These are phyloP conservation scores for Pristionchus maxplancki DNA, from an alignment of 2,888 invertebrate genomes.

Conservation along the genomic window DNA sequence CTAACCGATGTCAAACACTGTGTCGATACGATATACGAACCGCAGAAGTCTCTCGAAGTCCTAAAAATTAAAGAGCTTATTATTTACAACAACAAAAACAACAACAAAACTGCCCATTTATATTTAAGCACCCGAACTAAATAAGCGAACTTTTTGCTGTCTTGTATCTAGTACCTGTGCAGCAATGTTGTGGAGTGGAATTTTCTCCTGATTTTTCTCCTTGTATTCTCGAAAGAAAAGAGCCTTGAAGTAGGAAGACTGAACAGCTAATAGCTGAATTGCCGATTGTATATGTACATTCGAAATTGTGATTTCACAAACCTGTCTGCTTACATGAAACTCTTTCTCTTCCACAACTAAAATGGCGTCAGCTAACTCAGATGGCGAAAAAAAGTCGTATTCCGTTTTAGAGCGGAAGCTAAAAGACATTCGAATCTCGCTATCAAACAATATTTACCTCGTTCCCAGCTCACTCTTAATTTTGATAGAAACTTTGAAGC, in stretches of 20 bases:
- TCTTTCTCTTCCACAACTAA: not conserved
- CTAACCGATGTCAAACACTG: no score
- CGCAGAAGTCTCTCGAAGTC: no score
- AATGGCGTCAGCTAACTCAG: not conserved
- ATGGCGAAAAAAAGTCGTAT: not conserved
- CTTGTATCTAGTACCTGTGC: not conserved
- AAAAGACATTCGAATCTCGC: not conserved
- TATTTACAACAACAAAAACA: no score
- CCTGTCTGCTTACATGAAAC: not conserved
- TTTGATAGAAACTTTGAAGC: not conserved
- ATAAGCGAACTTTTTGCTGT: no score
- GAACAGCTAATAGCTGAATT: not conserved
- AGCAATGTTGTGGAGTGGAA: not conserved
- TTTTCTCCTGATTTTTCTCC: not conserved
- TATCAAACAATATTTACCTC: no score
- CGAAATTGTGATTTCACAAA: no score
- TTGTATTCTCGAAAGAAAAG: not conserved
- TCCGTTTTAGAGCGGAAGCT: not conserved
- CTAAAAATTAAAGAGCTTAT: no score
- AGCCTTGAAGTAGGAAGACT: not conserved
- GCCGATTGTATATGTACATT: not conserved
- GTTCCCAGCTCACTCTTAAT: not conserved
- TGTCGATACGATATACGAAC: no score
- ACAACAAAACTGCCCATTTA: no score
- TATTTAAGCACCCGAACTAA: no score